These are phyloP conservation scores for Orientallactaga bullata DNA, from an alignment of 2,113 vertebrate genomes.

Conservation along the genomic window DNA sequence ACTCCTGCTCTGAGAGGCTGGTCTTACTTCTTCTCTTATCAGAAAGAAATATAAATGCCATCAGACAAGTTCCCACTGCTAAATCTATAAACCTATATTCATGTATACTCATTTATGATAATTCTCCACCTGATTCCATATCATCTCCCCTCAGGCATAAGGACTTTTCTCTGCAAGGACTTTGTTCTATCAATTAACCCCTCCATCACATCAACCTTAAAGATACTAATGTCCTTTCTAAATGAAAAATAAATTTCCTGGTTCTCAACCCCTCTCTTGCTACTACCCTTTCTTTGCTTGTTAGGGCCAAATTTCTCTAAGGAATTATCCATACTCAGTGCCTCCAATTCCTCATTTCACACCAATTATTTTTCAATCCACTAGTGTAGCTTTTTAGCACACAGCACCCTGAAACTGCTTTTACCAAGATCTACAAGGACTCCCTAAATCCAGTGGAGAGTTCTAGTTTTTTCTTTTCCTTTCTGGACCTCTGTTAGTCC, in stretches of 20 bases:
- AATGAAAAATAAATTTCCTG: slow-evolving; percentile 15
- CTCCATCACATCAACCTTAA: slow-evolving; percentile 46
- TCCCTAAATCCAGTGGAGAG: background rate
- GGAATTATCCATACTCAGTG: slow-evolving; percentile 25
- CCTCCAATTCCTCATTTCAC: background rate
- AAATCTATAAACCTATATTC: slow-evolving; percentile 52
- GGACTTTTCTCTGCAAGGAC: background rate
- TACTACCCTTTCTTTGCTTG: background rate
- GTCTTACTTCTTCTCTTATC: slow-evolving; percentile 27
- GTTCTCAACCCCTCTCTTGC: background rate
- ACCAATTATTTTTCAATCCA: slow-evolving; percentile 42
- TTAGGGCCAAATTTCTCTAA: slow-evolving; percentile 41
- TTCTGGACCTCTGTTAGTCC: slow-evolving; percentile 18
- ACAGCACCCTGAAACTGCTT: background rate
- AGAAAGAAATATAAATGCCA: slow-evolving; percentile 37
- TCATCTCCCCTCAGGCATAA: slow-evolving; percentile 18
- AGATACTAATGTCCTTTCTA: background rate
- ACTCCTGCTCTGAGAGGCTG: slow-evolving; percentile 25
- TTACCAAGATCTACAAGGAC: background rate
- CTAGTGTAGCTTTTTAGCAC: slow-evolving; percentile 8
- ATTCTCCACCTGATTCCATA: slow-evolving; percentile 30
- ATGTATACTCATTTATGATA: slow-evolving; percentile 12
- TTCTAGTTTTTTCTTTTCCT: slow-evolving; percentile 41
- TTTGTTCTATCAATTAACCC: slow-evolving; percentile 21
- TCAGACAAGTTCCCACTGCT: slow-evolving; percentile 29